Conservation (phyloP, 2,888 invertebrate species). For the Aphodius sticticus region DNA sequence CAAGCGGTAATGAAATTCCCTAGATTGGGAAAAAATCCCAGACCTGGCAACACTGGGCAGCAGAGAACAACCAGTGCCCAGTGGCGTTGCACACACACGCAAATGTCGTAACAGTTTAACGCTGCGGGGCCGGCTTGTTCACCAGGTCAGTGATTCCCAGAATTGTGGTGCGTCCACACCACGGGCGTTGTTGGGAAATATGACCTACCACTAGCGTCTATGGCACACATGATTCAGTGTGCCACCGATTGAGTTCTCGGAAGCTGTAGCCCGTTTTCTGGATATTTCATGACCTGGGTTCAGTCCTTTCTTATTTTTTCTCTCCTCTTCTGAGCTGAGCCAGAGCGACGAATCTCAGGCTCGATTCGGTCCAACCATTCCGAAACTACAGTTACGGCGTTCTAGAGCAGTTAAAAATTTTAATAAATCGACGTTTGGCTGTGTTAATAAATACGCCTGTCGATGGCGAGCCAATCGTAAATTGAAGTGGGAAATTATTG, state of each 20-base stretch:
- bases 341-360: neutral
- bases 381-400: neutral
- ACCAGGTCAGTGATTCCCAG: slow-evolving; percentile 20
- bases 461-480: neutral
- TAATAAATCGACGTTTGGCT: neutral
- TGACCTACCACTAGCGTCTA: neutral
- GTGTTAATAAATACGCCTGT: neutral
- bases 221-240: neutral
- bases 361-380: neutral
- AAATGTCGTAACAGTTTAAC: slow-evolving; percentile 22
- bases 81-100: slow-evolving; percentile 7
- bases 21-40: too few species aligned
- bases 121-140: slow-evolving; percentile 6
- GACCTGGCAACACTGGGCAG: too few species aligned
- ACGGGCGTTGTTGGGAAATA: neutral
- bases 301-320: neutral
- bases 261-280: neutral
- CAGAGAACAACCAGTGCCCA: neutral
- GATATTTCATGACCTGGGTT: neutral
- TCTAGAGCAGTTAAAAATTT: neutral
- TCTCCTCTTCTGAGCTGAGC: neutral
- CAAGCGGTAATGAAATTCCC: too few species aligned
- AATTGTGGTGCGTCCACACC: slow-evolving; percentile 14
- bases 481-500: neutral
- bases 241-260: neutral